Base-by-base conservation (phyloP, 2,888 invertebrate genomes). In the Busseola fusca region DNA sequence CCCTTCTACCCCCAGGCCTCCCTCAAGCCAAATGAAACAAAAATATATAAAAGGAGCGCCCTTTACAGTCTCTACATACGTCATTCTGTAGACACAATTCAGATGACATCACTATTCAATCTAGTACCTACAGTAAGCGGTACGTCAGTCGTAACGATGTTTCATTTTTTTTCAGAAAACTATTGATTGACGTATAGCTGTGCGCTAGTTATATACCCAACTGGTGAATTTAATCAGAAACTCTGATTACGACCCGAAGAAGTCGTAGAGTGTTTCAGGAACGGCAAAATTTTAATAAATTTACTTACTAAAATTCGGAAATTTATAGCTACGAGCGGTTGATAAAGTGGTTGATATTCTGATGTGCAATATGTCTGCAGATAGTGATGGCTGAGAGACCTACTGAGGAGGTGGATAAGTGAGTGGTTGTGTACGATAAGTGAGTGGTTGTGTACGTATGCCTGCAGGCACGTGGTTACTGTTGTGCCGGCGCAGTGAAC, bases 401-500 rank as follows among this genome's bases (percentile, higher is more conserved):
- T 48, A 50, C 16, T 37, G 21, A 27, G 37, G n/a, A 9, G 14
- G 10, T 27, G 37, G 12, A 3, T 12, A 16, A 4, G n/a, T n/a
- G n/a, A n/a, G n/a, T n/a, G n/a, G n/a, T n/a, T n/a, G n/a, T n/a
- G n/a, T n/a, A n/a, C n/a, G n/a, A n/a, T n/a, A n/a, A n/a, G n/a
- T n/a, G 2, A 21, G 30, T 34, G 12, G 21, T 57, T 45, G 27
- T 54, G 4, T n/a, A n/a, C n/a, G 25, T 16, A 16, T 16, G 25
- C 25, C 27, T 69, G 56, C 18, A 70, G 30, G 48, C 57, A 72
- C 45, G 42, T 45, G 73, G 52, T 12, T 42, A 12, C 16, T 25
- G 34, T 21, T 52, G 18, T 18, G n/a, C 25, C n/a, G 56, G 27
- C 34, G 18, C 16, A 40, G 5, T n/a, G n/a, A 42, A 54, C 16